Evolutionary conservation across 2,113 vertebrate genomes (phyloP).

Genomic region (Platichthys flesus): DNA sequence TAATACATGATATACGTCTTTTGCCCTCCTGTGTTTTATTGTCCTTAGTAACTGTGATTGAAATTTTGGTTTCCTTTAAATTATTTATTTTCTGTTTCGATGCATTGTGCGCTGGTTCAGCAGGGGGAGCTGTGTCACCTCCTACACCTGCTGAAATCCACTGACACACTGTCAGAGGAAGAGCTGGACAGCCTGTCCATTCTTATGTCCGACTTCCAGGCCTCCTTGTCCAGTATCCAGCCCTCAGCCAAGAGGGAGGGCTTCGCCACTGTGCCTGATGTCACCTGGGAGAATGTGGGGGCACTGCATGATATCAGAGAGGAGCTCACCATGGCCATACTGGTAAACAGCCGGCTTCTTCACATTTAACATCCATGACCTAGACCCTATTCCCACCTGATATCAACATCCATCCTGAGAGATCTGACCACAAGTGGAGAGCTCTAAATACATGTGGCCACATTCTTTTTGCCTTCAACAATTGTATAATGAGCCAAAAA

Average conservation of each 20-base stretch:
- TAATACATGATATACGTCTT: no score
- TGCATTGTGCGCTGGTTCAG: conserved; percentile 3
- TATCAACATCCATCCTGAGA: no score
- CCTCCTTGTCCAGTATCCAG: conserved; percentile 88
- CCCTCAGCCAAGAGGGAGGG: conserved; percentile 98
- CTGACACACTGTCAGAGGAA: conserved; percentile 83
- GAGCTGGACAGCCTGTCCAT: conserved; percentile 88
- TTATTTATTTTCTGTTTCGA: neutral
- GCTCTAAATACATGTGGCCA: no score
- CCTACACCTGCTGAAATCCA: conserved; percentile 84
- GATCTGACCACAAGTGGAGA: no score
- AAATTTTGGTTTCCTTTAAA: neutral
- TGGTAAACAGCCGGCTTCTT: conserved; percentile 82
- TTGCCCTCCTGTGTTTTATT: no score
- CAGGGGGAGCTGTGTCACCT: conserved; percentile 87
- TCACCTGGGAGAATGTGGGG: conserved; percentile 94
- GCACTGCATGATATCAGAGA: conserved; percentile 93
- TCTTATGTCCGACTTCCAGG: conserved; percentile 90
- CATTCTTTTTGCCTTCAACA: no score
- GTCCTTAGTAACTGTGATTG: no score
- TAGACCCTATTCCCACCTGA: no score
- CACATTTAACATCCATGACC: no score
- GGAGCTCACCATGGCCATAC: conserved; percentile 96
- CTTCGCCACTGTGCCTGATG: conserved; percentile 95
- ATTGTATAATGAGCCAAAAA: no score